These are phyloP conservation scores for Myanophis thanlyinensis DNA, from an alignment of 2,113 vertebrate genomes.

Conservation along the genomic window DNA sequence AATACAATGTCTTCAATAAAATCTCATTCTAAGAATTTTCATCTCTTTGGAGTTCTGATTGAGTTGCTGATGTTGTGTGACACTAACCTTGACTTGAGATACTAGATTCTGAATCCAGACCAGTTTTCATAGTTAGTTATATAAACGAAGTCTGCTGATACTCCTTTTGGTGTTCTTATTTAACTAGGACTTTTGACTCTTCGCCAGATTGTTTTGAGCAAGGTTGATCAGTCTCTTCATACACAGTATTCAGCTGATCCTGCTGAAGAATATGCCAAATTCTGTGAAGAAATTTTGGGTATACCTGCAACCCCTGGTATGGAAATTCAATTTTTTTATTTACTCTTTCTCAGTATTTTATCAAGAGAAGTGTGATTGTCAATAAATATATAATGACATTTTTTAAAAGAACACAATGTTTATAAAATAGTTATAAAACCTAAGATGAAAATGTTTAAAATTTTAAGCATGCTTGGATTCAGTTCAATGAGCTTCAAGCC, in stretches of 20 bases:
- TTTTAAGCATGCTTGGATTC: neutral
- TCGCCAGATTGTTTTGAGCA: constrained; percentile 91
- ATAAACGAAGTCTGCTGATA: neutral
- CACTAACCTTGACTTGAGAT: neutral
- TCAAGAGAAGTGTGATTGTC: neutral
- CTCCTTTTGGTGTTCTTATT: constrained; percentile 34
- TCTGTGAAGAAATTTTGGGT: constrained; percentile 85
- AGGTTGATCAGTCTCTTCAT: constrained; percentile 89
- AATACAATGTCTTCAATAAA: too few species aligned
- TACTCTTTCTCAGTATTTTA: neutral
- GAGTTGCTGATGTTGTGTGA: too few species aligned
- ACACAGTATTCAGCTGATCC: constrained; percentile 77
- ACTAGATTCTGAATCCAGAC: neutral
- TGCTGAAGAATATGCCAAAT: constrained; percentile 82
- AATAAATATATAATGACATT: neutral
- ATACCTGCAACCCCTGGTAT: constrained; percentile 88
- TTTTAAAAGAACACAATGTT: neutral
- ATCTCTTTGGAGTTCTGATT: too few species aligned
- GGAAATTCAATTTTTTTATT: constrained; percentile 2
- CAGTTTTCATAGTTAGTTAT: neutral
- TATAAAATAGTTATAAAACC: neutral
- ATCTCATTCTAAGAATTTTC: too few species aligned
- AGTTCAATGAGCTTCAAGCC: neutral
- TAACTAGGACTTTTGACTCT: constrained; percentile 87
- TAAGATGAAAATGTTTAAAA: neutral